Percentiles rank a stretch among this genome's conserved stretches.
phyloP scores from a whole-genome alignment of 2,888 invertebrate species.

The Acronicta leporina region DNA sequence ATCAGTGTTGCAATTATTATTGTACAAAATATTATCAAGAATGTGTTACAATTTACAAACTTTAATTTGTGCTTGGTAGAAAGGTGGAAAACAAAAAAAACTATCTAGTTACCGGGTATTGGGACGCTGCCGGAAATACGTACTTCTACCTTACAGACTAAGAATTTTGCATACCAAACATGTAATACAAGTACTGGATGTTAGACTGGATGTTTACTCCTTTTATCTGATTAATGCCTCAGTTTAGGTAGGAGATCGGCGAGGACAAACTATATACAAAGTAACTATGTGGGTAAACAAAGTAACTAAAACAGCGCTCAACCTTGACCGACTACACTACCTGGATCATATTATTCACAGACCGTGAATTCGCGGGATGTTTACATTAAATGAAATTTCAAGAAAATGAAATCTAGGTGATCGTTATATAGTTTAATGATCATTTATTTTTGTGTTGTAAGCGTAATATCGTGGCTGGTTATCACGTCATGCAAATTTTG shows the following conservation, averaged over 20 bases:
- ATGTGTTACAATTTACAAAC: too few relatives aligned
- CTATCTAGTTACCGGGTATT: too few relatives aligned
- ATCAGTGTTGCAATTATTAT: too few relatives aligned
- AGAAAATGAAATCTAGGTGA: constrained; percentile 54
- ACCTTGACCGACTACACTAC: constrained; percentile 80
- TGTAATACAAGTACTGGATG: constrained; percentile 50
- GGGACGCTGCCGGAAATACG: too few relatives aligned
- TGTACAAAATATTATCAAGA: too few relatives aligned
- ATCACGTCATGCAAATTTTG: too few relatives aligned
- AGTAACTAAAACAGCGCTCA: constrained; percentile 58
- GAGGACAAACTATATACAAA: constrained; percentile 61
- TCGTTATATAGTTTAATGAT: constrained; percentile 49
- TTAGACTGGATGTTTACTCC: constrained; percentile 60
- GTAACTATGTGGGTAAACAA: constrained; percentile 67
- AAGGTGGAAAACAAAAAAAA: too few relatives aligned
- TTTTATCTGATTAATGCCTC: constrained; percentile 62
- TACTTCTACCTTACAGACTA: too few relatives aligned
- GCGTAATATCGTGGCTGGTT: too few relatives aligned
- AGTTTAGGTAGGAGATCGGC: constrained; percentile 49
- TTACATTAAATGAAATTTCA: constrained; percentile 68
- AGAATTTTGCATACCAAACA: constrained; percentile 56
- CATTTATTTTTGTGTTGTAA: constrained; percentile 38
- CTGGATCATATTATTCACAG: constrained; percentile 73
- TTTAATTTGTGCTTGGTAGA: too few relatives aligned
- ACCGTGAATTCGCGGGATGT: constrained; percentile 66